Evolutionary conservation across 2,113 vertebrate species (phyloP).

Genomic region (Eulemur macaco): DNA sequence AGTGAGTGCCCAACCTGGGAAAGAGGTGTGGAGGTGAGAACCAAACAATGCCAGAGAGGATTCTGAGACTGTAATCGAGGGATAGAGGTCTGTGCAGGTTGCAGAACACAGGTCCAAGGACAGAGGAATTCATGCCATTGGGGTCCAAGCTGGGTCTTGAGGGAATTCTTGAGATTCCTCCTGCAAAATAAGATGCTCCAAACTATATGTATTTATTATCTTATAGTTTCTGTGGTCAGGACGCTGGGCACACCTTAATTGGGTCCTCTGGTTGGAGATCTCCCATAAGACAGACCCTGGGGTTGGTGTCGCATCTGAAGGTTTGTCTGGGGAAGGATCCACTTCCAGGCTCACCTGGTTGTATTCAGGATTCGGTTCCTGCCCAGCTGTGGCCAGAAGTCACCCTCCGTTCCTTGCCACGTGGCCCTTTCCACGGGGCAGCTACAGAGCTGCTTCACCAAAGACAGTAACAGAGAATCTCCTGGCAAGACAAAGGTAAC

Average conservation of each 20-base stretch:
- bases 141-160: neutral
- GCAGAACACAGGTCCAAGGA: neutral
- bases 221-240: neutral
- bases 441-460: neutral
- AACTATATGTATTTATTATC: neutral
- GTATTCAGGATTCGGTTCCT: neutral
- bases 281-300: neutral
- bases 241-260: neutral
- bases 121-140: neutral
- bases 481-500: neutral
- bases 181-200: neutral
- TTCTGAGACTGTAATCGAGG: neutral
- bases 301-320: neutral
- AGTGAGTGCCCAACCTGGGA: neutral
- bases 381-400: neutral
- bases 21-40: neutral
- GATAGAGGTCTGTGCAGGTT: neutral
- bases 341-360: accelerated
- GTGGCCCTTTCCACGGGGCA: neutral
- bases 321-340: neutral
- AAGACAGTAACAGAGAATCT: neutral
- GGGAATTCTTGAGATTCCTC: neutral
- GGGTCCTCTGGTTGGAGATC: neutral
- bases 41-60: neutral
- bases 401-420: neutral